These are phyloP conservation scores for Acleris sparsana DNA, from an alignment of 2,888 invertebrate species.

Conservation along the genomic window DNA sequence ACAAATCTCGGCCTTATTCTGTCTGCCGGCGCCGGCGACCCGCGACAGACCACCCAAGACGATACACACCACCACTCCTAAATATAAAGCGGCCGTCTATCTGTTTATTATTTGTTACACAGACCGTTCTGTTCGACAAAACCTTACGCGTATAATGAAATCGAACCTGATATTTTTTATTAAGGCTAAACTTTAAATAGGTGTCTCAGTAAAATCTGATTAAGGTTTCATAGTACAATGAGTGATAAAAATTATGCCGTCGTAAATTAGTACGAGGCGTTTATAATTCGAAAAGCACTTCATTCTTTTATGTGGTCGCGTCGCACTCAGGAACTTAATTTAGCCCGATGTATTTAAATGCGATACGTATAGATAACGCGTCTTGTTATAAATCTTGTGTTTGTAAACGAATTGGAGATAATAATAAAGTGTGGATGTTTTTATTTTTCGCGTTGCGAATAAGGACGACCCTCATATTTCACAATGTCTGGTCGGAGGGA, in stretches of 20 bases:
- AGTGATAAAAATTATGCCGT: conserved; percentile 62
- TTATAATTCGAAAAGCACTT: conserved; percentile 57
- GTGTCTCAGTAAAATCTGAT: conserved; percentile 51
- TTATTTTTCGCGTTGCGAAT: conserved; percentile 59
- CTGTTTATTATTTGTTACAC: conserved; percentile 69
- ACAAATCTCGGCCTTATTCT: conserved; percentile 77
- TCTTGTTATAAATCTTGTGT: conserved; percentile 39
- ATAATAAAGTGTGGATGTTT: conserved; percentile 53
- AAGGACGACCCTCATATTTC: conserved; percentile 70
- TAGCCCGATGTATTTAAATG: conserved; percentile 60
- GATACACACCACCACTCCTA: conserved; percentile 66
- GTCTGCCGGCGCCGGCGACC: conserved; percentile 57
- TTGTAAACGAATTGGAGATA: conserved; percentile 52
- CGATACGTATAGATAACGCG: conserved; percentile 50
- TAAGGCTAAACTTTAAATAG: conserved; percentile 42
- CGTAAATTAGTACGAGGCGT: conserved; percentile 58
- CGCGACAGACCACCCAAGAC: conserved; percentile 74
- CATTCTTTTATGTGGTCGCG: conserved; percentile 53
- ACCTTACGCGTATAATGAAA: conserved; percentile 64
- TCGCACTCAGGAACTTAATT: conserved; percentile 58
- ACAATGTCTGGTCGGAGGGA: conserved; percentile 62
- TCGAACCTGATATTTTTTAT: conserved; percentile 58
- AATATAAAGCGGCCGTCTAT: conserved; percentile 68
- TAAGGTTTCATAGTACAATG: conserved; percentile 57
- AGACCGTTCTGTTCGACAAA: conserved; percentile 47